Conservation (phyloP, 2,113 vertebrate genomes). For the Taurulus bubalis region DNA sequence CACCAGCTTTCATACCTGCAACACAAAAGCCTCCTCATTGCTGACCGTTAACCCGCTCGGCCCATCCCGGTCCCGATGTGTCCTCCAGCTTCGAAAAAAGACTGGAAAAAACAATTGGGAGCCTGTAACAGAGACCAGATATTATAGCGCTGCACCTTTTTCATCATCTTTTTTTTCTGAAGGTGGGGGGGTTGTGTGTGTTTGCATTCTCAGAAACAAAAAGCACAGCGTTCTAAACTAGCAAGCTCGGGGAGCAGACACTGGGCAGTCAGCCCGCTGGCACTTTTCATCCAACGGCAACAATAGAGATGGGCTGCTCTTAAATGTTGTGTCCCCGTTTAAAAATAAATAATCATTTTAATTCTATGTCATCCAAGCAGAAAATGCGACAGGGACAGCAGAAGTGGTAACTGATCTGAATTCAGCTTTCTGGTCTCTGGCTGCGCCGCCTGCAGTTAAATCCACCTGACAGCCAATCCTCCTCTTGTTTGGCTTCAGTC, state of each 20-base stretch:
- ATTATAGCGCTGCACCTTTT: background rate
- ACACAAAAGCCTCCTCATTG: constrained; percentile 38
- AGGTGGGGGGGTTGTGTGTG: background rate
- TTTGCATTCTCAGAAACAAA: constrained; percentile 37
- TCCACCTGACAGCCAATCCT: constrained; percentile 70
- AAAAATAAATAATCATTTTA: constrained; percentile 10
- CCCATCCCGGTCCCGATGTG: constrained; percentile 9
- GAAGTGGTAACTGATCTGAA: constrained; percentile 49
- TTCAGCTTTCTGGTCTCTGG: constrained; percentile 49
- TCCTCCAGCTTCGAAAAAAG: background rate
- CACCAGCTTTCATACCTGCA: constrained; percentile 34
- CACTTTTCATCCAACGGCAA: constrained; percentile 5
- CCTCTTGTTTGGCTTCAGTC: constrained; percentile 61
- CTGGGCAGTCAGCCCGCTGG: constrained; percentile 49
- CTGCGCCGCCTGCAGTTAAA: constrained; percentile 53
- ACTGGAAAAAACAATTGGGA: background rate
- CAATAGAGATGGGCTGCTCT: constrained; percentile 38
- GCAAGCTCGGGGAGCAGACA: constrained; percentile 17
- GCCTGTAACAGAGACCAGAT: background rate
- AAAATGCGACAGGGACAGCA: constrained; percentile 35
- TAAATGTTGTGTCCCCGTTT: constrained; percentile 30
- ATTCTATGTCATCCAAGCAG: constrained; percentile 39
- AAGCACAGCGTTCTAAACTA: constrained; percentile 18
- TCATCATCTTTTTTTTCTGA: background rate
- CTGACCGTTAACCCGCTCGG: constrained; percentile 34